phyloP scores from a whole-genome alignment of 2,797 vertebrate species.

The Oryzias dopingdopingensis region DNA sequence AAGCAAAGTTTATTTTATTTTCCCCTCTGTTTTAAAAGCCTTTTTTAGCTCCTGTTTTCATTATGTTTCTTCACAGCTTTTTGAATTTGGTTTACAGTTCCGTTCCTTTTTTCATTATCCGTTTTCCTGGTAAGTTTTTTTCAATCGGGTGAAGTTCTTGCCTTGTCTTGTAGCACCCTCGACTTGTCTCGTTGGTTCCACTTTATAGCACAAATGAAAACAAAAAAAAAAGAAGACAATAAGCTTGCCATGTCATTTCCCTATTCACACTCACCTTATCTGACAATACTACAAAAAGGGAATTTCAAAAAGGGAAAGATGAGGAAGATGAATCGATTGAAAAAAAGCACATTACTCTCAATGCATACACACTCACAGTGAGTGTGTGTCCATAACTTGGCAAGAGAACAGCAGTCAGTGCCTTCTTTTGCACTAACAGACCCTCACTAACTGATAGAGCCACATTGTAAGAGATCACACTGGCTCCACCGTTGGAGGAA shows the following conservation, averaged over 20 bases:
- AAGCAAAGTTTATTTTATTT: conserved; percentile 15
- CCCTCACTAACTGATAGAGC: conserved; percentile 37
- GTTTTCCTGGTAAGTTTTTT: conserved; percentile 10
- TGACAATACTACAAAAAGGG: conserved; percentile 60
- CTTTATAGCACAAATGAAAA: conserved; percentile 70
- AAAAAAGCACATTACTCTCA: conserved; percentile 52
- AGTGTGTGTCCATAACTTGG: conserved; percentile 58
- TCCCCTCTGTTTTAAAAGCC: conserved; percentile 21
- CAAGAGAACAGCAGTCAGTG: conserved; percentile 81
- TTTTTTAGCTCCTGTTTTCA: conserved; percentile 35
- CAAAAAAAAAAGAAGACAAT: conserved; percentile 52
- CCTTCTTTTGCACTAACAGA: conserved; percentile 81
- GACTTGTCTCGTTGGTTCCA: conserved; percentile 73
- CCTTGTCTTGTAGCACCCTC: conserved; percentile 62
- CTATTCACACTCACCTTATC: conserved; percentile 56
- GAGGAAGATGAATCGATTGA: conserved; percentile 24
- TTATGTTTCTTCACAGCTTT: conserved; percentile 44
- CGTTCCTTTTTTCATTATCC: conserved; percentile 36
- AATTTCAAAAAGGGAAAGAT: conserved; percentile 40
- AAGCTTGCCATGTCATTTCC: conserved; percentile 65
- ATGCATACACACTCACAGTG: conserved; percentile 35
- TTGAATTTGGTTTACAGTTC: conserved; percentile 48
- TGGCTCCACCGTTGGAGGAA: conserved; percentile 26
- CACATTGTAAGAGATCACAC: conserved; percentile 28
- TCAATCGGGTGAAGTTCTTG: conserved; percentile 64